These are phyloP conservation scores for Argynnis bischoffii DNA, from an alignment of 2,888 invertebrate species.

Conservation along the genomic window DNA sequence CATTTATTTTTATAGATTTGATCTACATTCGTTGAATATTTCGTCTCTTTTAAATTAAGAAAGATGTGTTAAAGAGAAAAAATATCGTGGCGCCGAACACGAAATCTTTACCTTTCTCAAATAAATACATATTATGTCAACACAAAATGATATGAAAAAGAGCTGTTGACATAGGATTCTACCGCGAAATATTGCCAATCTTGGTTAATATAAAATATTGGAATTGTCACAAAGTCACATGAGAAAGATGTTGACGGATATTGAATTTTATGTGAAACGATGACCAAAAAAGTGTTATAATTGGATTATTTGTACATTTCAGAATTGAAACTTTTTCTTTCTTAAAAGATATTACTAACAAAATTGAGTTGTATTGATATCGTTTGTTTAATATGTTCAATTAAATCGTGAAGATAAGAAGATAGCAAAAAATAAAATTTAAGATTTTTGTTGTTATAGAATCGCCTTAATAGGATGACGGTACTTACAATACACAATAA, in stretches of 20 bases:
- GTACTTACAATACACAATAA: too few relatives aligned
- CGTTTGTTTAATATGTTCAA: too few relatives aligned
- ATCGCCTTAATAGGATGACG: too few relatives aligned
- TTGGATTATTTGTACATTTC: slow-evolving; percentile 3
- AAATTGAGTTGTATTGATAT: not conserved
- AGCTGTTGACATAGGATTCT: slow-evolving; percentile 31
- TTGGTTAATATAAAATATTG: slow-evolving; percentile 25
- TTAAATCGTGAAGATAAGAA: too few relatives aligned
- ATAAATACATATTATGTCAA: slow-evolving; percentile 22
- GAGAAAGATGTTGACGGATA: slow-evolving; percentile 21
- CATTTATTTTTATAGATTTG: not conserved
- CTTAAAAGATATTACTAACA: not conserved
- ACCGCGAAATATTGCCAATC: slow-evolving; percentile 32
- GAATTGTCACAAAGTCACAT: slow-evolving; percentile 23
- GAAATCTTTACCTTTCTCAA: slow-evolving; percentile 9
- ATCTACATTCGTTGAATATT: not conserved
- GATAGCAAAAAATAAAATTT: too few relatives aligned
- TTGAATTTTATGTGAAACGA: slow-evolving; percentile 15
- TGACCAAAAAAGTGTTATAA: slow-evolving; percentile 7
- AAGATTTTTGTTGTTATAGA: too few relatives aligned
- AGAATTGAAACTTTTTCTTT: not conserved
- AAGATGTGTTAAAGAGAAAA: slow-evolving; percentile 14
- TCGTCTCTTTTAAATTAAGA: not conserved
- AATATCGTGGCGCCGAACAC: slow-evolving; percentile 1
- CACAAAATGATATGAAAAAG: slow-evolving; percentile 26